Evolutionary conservation across 2,888 invertebrate genomes (phyloP).

Genomic region (Acleris cristana): DNA sequence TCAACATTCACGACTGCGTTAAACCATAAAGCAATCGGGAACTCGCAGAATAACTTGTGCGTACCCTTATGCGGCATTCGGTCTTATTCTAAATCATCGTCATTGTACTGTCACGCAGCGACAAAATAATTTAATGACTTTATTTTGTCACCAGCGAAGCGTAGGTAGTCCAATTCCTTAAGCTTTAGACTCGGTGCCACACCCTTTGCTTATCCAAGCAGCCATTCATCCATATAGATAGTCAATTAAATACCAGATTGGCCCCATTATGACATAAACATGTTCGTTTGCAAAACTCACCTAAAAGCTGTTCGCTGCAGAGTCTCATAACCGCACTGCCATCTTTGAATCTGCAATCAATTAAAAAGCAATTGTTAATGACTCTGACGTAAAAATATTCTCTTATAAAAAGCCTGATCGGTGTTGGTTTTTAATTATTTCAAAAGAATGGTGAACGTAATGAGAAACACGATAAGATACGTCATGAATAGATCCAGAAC

Average conservation of each 20-base stretch:
- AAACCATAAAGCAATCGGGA: conserved; percentile 41
- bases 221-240: conserved; percentile 63
- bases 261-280: conserved; percentile 45
- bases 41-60: conserved; percentile 36
- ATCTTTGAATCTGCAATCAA: conserved; percentile 72
- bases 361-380: conserved; percentile 44
- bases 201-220: conserved; percentile 58
- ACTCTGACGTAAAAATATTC: conserved; percentile 24
- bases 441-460: not conserved
- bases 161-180: conserved; percentile 67
- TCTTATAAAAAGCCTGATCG: too few relatives aligned
- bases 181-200: conserved; percentile 54
- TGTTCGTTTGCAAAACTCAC: conserved; percentile 64
- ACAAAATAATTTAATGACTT: conserved; percentile 69
- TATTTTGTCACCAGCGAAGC: conserved; percentile 56
- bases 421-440: not conserved
- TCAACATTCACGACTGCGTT: conserved; percentile 41
- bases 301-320: conserved; percentile 62
- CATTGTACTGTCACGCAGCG: conserved; percentile 49
- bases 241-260: conserved; percentile 61
- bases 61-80: conserved; percentile 52
- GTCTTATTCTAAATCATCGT: conserved; percentile 59
- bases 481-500: too few relatives aligned
- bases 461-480: not conserved
- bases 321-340: conserved; percentile 72